Conservation (phyloP, 1,140 invertebrate species). For the Trichonephila clavipes region DNA sequence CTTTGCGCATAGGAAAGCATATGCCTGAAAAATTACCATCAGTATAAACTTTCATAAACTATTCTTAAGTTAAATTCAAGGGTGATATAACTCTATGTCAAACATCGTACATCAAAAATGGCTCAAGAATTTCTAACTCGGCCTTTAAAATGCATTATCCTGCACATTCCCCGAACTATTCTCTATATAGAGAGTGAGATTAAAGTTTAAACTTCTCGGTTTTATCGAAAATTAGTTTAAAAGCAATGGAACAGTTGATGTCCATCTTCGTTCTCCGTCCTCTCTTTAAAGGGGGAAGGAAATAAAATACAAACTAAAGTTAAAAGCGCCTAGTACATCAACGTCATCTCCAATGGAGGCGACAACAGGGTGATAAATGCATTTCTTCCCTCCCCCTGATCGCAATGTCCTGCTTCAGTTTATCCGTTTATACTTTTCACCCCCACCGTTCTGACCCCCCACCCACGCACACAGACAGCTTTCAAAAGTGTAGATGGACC, state of each 20-base stretch:
- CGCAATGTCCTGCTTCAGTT: conserved; percentile 49
- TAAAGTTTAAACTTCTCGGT: background rate
- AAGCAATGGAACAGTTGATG: background rate
- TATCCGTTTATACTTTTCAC: conserved; percentile 43
- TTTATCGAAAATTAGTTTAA: conserved; percentile 3
- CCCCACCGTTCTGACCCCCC: background rate
- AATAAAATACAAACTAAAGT: conserved; percentile 52
- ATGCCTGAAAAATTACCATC: no score
- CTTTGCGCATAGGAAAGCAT: no score
- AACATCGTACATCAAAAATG: no score
- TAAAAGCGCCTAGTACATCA: conserved; percentile 59
- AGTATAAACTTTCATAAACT: no score
- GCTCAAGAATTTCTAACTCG: background rate
- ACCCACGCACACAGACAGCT: conserved; percentile 1
- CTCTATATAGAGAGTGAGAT: background rate
- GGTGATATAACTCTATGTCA: no score
- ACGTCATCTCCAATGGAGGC: conserved; percentile 49
- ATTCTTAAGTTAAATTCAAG: no score
- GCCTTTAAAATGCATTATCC: background rate
- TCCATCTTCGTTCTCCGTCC: background rate
- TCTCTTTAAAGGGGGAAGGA: background rate
- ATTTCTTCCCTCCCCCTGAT: conserved; percentile 39
- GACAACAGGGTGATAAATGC: conserved; percentile 65
- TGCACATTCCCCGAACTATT: background rate
- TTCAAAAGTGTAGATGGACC: conserved; percentile 52